Evolutionary conservation across 2,888 invertebrate species (phyloP), one percentile per base, ranked within the genome.

Genomic region (Drosophila eohydei): DNA sequence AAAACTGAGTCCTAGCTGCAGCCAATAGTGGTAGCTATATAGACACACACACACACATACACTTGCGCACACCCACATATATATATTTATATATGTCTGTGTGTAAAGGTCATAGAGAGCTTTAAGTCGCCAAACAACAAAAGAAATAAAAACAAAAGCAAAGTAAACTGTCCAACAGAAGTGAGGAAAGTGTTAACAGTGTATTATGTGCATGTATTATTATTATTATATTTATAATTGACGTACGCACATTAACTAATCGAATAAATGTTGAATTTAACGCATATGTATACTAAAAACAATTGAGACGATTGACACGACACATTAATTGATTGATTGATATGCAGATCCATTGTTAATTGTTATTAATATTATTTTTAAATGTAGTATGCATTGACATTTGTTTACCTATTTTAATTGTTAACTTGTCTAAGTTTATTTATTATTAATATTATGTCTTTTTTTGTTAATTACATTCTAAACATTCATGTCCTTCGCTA

Each of bases 191-290:
- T 54, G 54, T 54, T 32, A 50, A 62, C 64, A 59, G 56, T 80
- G 76, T 77, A 80, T 76, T 80, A 80, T 80, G 76, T 76, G 76
- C 80, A 80, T 80, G 76, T 77, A 77, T 77, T 77, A 77, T 76
- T 80, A 75, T 73, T 51, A 73, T 78, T 55, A 78, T 59, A 11
- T 76, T 44, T 65, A 72, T 56, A 46, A 46, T 50, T 26, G 51
- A 44, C 66, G 55, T 73, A 69, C 78, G 60, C 71, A 68, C 59
- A 83, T 55, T 74, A 87, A 82, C 64, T 71, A 85, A 87, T 89
- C 90, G 88, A 85, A 88, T 88, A 88, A 88, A 89, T 89, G 88
- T 89, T 85, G 80, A 84, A 84, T 76, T 85, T 84, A 81, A 85
- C 68, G 73, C 79, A 79, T 76, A 50, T 50, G 79, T 88, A 87